Evolutionary conservation across 30 jellyfish, hydroid and myxozoan genomes (phyloP).

Genomic region (Aurelia sp.): DNA sequence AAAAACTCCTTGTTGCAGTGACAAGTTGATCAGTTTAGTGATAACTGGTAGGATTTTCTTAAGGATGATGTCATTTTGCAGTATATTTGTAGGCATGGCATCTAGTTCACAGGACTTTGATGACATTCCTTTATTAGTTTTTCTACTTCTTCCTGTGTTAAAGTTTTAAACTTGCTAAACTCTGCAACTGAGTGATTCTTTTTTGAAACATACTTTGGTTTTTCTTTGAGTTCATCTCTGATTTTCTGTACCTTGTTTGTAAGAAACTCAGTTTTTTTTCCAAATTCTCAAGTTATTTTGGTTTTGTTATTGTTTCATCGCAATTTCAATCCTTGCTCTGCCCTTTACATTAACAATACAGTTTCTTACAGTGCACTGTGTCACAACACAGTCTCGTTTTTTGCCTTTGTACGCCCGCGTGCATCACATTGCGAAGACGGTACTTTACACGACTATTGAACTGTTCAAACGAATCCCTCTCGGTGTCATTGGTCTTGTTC

Average conservation of each 20-base stretch:
- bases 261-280: no score
- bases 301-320: no score
- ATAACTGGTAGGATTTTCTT: slow-evolving; percentile 11
- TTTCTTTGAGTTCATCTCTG: slow-evolving; percentile 36
- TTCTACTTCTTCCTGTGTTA: slow-evolving; percentile 42
- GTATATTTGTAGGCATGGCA: slow-evolving; percentile 58
- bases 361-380: no score
- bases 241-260: slow-evolving; percentile 48
- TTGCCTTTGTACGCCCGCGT: no score
- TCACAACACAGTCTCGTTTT: no score
- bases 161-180: slow-evolving; percentile 41
- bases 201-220: slow-evolving; percentile 26
- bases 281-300: no score
- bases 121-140: slow-evolving; percentile 51
- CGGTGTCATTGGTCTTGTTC: no score
- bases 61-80: slow-evolving; percentile 39
- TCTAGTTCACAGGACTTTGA: slow-evolving; percentile 51
- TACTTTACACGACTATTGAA: no score
- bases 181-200: slow-evolving; percentile 17
- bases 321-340: no score
- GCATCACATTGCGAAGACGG: no score
- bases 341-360: no score
- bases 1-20: background rate
- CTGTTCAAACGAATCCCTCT: no score
- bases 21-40: slow-evolving; percentile 34